A percentile compares a stretch with the other conserved stretches of the same genome.
These are phyloP conservation scores for Erebia epiphron DNA, from an alignment of 2,888 invertebrate genomes.

Conservation along the genomic window DNA sequence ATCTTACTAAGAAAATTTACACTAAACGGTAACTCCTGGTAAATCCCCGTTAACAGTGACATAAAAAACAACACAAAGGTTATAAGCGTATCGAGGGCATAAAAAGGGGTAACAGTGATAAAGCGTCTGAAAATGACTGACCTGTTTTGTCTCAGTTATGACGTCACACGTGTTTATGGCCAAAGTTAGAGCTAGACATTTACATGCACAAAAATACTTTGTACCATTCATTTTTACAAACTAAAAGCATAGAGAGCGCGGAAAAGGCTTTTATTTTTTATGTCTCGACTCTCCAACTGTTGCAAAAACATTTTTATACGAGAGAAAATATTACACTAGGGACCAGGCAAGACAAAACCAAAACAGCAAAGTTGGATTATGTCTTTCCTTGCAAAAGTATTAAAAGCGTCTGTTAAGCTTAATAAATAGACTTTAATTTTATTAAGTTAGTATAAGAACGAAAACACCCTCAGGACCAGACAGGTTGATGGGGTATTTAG, in stretches of 20 bases:
- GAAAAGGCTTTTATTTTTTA: neutral
- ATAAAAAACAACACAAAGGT: conserved; percentile 14
- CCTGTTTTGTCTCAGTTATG: conserved; percentile 34
- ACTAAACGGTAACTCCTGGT: neutral
- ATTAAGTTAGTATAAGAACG: too few species aligned
- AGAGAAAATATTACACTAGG: too few species aligned
- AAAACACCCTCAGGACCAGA: too few species aligned
- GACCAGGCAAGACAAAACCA: too few species aligned
- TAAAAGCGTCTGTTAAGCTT: too few species aligned
- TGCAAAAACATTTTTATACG: neutral
- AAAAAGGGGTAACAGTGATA: conserved; percentile 30
- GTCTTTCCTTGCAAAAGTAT: too few species aligned
- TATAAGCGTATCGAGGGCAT: conserved; percentile 21
- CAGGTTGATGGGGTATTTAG: too few species aligned
- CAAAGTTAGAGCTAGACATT: conserved; percentile 11
- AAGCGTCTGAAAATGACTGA: conserved; percentile 26
- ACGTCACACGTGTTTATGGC: conserved; percentile 32
- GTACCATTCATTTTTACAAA: neutral
- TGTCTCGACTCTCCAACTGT: conserved; percentile 3
- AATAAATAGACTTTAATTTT: too few species aligned
- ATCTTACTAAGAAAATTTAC: neutral
- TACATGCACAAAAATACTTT: conserved; percentile 17
- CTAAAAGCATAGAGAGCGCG: neutral
- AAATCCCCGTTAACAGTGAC: conserved; percentile 8
- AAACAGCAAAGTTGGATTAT: too few species aligned